phyloP scores from a whole-genome alignment of 2,888 invertebrate genomes.

The Chymomyza fuscimana region DNA sequence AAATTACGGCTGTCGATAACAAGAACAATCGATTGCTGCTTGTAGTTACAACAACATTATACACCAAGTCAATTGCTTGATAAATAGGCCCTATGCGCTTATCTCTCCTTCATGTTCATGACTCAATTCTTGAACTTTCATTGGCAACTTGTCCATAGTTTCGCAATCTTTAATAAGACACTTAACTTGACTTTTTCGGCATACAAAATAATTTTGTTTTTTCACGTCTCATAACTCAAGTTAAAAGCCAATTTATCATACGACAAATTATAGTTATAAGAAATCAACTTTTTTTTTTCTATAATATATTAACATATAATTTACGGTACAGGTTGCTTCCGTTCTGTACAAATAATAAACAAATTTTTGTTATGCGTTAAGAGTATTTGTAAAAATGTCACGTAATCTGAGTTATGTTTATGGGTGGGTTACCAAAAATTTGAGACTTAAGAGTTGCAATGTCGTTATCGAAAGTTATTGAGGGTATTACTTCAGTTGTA shows the following conservation, averaged over 20 bases:
- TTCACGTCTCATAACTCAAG: constrained; percentile 35
- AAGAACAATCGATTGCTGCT: neutral
- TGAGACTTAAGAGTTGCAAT: neutral
- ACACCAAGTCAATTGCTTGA: neutral
- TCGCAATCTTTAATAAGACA: neutral
- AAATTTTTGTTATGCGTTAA: constrained; percentile 27
- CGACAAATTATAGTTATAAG: constrained; percentile 6
- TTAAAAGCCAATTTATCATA: constrained; percentile 56
- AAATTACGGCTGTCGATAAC: neutral
- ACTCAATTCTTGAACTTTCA: neutral
- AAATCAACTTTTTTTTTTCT: neutral
- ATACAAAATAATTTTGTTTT: neutral
- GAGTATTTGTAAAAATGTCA: constrained; percentile 50
- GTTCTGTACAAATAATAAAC: constrained; percentile 24
- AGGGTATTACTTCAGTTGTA: too few relatives aligned
- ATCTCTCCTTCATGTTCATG: neutral
- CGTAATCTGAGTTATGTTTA: constrained; percentile 41
- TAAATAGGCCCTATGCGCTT: neutral
- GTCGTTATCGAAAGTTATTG: neutral
- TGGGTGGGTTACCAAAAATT: constrained; percentile 21
- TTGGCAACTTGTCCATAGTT: neutral
- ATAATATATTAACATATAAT: constrained; percentile 46
- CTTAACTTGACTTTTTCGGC: neutral
- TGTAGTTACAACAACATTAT: neutral
- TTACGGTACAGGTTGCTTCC: constrained; percentile 61